Conservation (phyloP, 2,888 invertebrate species). For the Harpagoxenus sublaevis region DNA sequence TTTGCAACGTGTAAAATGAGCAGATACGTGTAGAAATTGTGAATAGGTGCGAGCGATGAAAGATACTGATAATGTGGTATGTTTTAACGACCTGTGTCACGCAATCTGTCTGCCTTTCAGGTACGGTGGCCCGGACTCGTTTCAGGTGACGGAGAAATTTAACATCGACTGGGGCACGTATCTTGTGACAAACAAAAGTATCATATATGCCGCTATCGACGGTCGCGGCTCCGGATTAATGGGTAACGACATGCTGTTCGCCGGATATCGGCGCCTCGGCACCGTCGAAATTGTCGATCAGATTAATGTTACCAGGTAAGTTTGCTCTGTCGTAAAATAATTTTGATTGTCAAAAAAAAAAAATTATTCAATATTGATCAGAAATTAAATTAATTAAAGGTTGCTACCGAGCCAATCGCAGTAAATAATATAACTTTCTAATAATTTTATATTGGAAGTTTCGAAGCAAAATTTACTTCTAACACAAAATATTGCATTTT, state of each 20-base stretch:
- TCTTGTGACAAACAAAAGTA: constrained; percentile 93
- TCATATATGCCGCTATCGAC: constrained; percentile 96
- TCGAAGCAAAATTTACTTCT: neutral
- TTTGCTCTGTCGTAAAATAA: neutral
- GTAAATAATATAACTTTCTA: neutral
- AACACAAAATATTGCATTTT: neutral
- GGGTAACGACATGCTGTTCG: constrained; percentile 94
- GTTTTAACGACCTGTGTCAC: neutral
- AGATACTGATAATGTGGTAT: neutral
- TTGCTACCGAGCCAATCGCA: neutral
- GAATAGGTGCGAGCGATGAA: neutral
- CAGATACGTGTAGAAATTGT: neutral
- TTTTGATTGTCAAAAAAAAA: neutral
- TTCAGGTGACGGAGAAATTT: constrained; percentile 94
- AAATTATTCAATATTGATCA: neutral
- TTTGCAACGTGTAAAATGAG: neutral
- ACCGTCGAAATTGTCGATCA: constrained; percentile 97
- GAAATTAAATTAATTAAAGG: neutral
- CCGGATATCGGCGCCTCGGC: constrained; percentile 94
- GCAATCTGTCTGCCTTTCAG: constrained; percentile 86
- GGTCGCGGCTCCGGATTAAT: constrained; percentile 95
- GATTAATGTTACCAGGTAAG: constrained; percentile 93
- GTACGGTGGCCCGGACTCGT: constrained; percentile 97
- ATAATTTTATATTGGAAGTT: neutral
- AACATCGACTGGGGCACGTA: constrained; percentile 95